Base-by-base conservation (phyloP, 2,113 vertebrate species). In the Bubalus kerabau region DNA sequence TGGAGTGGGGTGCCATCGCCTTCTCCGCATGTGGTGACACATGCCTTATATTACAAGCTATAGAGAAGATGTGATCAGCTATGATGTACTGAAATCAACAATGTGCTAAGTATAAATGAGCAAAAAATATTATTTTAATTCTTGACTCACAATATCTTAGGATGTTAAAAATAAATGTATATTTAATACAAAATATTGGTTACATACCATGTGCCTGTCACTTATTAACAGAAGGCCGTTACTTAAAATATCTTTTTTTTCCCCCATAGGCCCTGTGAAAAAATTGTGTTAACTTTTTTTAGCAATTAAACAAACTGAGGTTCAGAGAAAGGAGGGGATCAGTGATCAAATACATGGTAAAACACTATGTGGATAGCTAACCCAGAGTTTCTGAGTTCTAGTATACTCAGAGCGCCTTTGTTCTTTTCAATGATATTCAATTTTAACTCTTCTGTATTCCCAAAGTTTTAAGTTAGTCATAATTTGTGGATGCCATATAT, bases 361-460 rank as follows among this genome's bases (percentile, higher is more conserved):
- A 86, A 87, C 7, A 23, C 7, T 16, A 50, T 74, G 7, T 90
- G 28, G 30, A 57, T 81, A 64, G 43, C 56, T 90, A 85, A 90
- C 4, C 19, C 12, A 90, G 46, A 54, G 12, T 89, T 94, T 92
- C 67, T 90, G 80, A 94, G 32, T 76, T 95, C 36, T 94, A 30
- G 2, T 91, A 40, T 43, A 83, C 21, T 82, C 43, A 91, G 57
- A 21, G 7, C 26, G 16, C 36, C 5, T 86, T 16, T 59, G 50
- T 95, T 91, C 43, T 74, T 94, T 94, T 89, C 28, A 90, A 90
- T 32, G 28, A 46, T 43, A 78, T 59, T 92, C 50, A 96, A 76
- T 52, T 64, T 86, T 90, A 57, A 54, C 62, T 88, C 89, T 76
- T 85, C 52, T 74, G 92, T 60, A 26, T 80, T 83, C 12, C 14